A percentile compares a stretch with the other conserved stretches of the same genome.
phyloP scores from a whole-genome alignment of 1,140 invertebrate species.

The Lerema accius region DNA sequence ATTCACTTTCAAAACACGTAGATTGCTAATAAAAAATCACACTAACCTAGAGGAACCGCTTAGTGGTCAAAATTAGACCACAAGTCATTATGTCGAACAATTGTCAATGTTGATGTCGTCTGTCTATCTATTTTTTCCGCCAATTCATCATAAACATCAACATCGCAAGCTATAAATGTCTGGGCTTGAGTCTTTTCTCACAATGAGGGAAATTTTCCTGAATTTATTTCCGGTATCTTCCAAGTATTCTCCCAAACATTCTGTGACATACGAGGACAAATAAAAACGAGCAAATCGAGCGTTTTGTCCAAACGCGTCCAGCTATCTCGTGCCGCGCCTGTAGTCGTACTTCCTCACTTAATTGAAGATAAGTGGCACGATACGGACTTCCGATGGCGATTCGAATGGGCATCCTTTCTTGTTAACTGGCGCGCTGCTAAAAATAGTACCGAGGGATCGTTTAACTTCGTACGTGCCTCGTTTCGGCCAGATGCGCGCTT shows the following conservation, averaged over 20 bases:
- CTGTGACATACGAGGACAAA: background rate
- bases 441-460: conserved; percentile 23
- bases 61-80: too few species aligned
- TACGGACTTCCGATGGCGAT: conserved; percentile 42
- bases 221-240: background rate
- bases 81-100: too few species aligned
- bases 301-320: conserved; percentile 21
- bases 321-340: conserved; percentile 12
- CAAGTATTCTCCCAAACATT: conserved; percentile 5
- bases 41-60: too few species aligned
- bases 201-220: too few species aligned
- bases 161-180: too few species aligned
- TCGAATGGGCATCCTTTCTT: conserved; percentile 42
- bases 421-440: conserved; percentile 38
- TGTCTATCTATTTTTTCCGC: too few species aligned
- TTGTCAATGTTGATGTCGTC: too few species aligned
- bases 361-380: conserved; percentile 48
- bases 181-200: too few species aligned
- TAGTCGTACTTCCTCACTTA: conserved; percentile 38
- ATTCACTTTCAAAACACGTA: too few species aligned
- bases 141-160: too few species aligned
- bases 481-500: conserved; percentile 6
- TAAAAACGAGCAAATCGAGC: background rate
- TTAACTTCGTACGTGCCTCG: conserved; percentile 24
- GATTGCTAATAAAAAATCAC: too few species aligned